These are phyloP conservation scores for Geodia barretti DNA, from an alignment of 37 sponge, comb jelly and placozoan species.

Conservation along the genomic window DNA sequence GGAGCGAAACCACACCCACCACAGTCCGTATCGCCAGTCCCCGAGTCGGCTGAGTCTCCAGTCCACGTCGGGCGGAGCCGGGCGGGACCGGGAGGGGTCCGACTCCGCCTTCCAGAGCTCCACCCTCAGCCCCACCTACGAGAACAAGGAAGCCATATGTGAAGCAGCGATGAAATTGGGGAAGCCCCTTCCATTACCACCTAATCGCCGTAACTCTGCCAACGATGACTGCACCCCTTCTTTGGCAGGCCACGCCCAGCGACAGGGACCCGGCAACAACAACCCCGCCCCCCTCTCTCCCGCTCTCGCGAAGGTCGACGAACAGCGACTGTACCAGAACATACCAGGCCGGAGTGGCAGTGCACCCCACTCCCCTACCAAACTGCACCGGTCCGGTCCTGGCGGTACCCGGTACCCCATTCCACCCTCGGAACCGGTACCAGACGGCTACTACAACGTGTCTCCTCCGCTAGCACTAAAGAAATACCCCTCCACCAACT, in stretches of 20 bases:
- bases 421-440: background rate
- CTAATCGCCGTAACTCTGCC: background rate
- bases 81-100: background rate
- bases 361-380: background rate
- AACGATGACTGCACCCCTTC: background rate
- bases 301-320: background rate
- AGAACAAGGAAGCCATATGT: conserved; percentile 10
- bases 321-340: background rate
- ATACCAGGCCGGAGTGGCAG: background rate
- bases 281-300: background rate
- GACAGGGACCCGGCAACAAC: too few species aligned
- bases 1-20: conserved; percentile 14
- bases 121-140: conserved; percentile 1
- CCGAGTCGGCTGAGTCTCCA: conserved; percentile 13
- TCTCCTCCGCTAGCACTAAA: conserved; percentile 22
- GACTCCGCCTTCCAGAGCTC: too few species aligned
- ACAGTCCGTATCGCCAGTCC: background rate
- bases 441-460: conserved; percentile 32
- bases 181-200: background rate
- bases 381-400: background rate
- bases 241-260: background rate
- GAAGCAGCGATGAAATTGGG: background rate
- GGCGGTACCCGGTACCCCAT: background rate
- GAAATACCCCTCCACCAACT: background rate
- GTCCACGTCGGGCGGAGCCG: background rate